Conservation (phyloP, 2,797 vertebrate genomes). For the Triplophysa yarkandensis region DNA sequence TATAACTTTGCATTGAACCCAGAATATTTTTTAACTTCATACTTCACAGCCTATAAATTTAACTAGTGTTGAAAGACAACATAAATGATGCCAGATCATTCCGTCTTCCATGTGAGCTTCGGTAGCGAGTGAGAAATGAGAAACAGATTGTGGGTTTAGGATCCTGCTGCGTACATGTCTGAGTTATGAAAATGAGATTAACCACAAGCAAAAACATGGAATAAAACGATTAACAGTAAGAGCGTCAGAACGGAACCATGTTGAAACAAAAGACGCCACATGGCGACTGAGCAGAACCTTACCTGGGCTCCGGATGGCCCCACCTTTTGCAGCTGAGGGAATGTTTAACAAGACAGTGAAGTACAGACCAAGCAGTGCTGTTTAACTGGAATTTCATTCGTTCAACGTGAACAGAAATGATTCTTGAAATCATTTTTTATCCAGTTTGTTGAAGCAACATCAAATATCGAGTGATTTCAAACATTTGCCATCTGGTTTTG, state of each 20-base stretch:
- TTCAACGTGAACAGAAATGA: conserved; percentile 38
- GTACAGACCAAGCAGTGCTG: conserved; percentile 73
- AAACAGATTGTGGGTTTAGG: conserved; percentile 63
- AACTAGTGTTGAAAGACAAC: background rate
- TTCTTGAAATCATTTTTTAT: conserved; percentile 29
- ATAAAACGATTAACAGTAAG: conserved; percentile 52
- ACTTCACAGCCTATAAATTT: background rate
- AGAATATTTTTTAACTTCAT: background rate
- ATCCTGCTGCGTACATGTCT: conserved; percentile 71
- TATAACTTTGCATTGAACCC: background rate
- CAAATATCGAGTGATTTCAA: conserved; percentile 28
- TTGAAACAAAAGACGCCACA: conserved; percentile 63
- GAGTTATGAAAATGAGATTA: conserved; percentile 66
- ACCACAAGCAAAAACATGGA: conserved; percentile 62
- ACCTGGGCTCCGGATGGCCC: conserved; percentile 80
- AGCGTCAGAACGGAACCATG: conserved; percentile 39
- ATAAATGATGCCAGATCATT: background rate
- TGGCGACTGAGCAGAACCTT: conserved; percentile 73
- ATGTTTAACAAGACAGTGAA: conserved; percentile 85
- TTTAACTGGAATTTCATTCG: conserved; percentile 43
- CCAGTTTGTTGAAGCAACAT: conserved; percentile 21
- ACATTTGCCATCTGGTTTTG: conserved; percentile 21
- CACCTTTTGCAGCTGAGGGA: conserved; percentile 84
- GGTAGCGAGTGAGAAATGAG: conserved; percentile 2
- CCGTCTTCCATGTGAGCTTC: background rate